Base-by-base conservation (phyloP, 2,888 invertebrate genomes). In the Villa cingulata region DNA sequence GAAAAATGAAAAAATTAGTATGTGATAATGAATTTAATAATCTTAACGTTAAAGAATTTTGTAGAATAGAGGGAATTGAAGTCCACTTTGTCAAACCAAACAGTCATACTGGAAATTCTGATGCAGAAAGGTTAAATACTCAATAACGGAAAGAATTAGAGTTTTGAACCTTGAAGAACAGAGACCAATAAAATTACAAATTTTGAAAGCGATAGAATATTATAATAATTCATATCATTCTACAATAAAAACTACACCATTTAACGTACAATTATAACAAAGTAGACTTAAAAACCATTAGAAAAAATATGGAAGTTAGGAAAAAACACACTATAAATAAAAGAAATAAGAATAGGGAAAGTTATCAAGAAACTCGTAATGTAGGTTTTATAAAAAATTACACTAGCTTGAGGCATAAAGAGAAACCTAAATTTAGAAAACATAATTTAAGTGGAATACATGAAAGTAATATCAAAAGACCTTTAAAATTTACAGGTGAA, bases 81-180 rank as follows among this genome's bases (percentile, higher is more conserved):
- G 1, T 39, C 9, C 39, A 39, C 23, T 41, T 15, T 27, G 29
- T 32, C n/a, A 46, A 29, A 14, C 6, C 41, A 29, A 36, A 48
- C 27, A 37, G 6, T n/a, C 29, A 48, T n/a, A 48, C 48, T 15
- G 46, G 41, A 7, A 46, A 46, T 34, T 4, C 46, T 19, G 37
- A 46, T 19, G 20, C 41, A 10, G 46, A 46, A 46, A 29, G 42
- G 19, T 20, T 48, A 10, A 37, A 48, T 48, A 38, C 19, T 37
- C 43, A 12, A 17, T 48, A n/a, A 23, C 27, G 4, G 48, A 43
- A 27, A 40, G 41, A 20, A 43, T 48, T 6, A 18, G 41, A 36
- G 15, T 41, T 16, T 20, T 48, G 12, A 29, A 29, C 12, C 12
- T 29, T 9, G 29, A 29, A 29, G 7, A 29, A 12, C 6, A 29